These are phyloP conservation scores for Gallinago nigripennis DNA, from an alignment of 2,797 vertebrate genomes.

Conservation along the genomic window DNA sequence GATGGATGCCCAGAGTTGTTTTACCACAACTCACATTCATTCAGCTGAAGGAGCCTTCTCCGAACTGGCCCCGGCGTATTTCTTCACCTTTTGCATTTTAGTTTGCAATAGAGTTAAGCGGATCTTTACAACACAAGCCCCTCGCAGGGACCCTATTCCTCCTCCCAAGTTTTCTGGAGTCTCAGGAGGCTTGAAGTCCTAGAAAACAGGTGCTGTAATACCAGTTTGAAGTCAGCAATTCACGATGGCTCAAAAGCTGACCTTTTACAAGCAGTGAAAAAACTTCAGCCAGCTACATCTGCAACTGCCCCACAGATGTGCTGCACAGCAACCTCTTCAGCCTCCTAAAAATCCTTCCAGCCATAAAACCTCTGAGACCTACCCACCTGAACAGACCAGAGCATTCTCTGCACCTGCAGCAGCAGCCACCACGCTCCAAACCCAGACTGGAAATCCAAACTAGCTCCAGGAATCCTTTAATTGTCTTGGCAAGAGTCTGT, in stretches of 20 bases:
- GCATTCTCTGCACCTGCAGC: not conserved
- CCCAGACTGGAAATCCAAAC: not conserved
- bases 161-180: not conserved
- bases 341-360: not conserved
- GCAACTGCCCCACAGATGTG: not conserved
- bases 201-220: not conserved
- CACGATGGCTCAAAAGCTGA: not conserved
- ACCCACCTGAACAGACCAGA: not conserved
- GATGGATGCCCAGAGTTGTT: not conserved
- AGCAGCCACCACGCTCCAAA: not conserved
- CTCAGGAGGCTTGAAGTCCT: not conserved
- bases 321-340: not conserved
- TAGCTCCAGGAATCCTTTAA: not conserved
- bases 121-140: not conserved
- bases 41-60: not conserved
- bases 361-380: not conserved
- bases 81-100: not conserved
- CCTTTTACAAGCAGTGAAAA: not conserved
- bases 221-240: not conserved
- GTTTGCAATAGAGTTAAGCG: not conserved
- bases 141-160: not conserved
- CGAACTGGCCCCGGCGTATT: not conserved
- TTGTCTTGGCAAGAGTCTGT: conserved; percentile 9
- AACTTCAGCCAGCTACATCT: not conserved
- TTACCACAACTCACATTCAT: not conserved